These are phyloP conservation scores for Melierax canorus DNA, from an alignment of 2,113 vertebrate genomes.

Conservation along the genomic window DNA sequence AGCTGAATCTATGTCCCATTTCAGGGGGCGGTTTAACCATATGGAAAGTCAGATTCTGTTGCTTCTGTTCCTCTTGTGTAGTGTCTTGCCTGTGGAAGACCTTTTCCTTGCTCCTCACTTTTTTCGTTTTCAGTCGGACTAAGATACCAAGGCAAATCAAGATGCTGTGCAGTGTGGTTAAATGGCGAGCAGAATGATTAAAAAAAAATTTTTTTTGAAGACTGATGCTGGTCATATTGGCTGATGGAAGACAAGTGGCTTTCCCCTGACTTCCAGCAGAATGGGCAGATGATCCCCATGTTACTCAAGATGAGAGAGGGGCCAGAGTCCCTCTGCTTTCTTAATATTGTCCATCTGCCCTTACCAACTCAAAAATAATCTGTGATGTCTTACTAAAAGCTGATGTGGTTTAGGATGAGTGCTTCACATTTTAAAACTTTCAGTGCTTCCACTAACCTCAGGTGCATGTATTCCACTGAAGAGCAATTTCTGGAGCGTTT, in stretches of 20 bases:
- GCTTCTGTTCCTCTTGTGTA: not conserved
- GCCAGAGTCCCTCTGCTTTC: not conserved
- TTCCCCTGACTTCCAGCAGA: not conserved
- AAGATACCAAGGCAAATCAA: not conserved
- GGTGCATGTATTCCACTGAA: not conserved
- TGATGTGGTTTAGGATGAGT: not conserved
- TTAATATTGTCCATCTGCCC: not conserved
- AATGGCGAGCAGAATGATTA: not conserved
- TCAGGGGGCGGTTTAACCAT: not conserved
- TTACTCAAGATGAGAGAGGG: not conserved
- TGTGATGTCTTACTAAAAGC: not conserved
- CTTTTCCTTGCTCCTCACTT: not conserved
- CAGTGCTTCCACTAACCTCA: not conserved
- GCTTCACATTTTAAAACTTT: not conserved
- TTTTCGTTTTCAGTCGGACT: not conserved
- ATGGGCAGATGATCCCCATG: accelerated
- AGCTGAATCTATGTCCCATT: accelerated
- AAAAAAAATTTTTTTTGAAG: not conserved
- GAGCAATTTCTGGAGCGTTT: not conserved
- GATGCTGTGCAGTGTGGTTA: not conserved
- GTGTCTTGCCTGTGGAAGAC: not conserved
- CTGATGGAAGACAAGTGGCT: not conserved
- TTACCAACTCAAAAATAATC: not conserved
- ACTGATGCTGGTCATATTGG: not conserved
- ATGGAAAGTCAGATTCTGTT: not conserved